phyloP scores from a whole-genome alignment of 2,113 vertebrate genomes.

The Phycodurus eques region DNA sequence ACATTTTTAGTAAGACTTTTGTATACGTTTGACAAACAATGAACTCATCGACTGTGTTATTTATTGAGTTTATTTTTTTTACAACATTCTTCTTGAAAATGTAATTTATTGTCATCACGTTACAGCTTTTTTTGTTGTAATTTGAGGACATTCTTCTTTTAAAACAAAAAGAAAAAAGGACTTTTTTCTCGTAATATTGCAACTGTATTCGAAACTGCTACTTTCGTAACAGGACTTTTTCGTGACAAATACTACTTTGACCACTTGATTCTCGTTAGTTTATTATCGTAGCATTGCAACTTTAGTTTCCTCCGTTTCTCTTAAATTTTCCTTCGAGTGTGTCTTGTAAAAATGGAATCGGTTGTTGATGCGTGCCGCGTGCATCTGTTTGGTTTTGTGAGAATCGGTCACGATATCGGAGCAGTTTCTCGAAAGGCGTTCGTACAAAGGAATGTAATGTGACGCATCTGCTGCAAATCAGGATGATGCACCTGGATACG shows the following conservation, averaged over 20 bases:
- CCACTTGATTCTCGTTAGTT: neutral
- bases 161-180: no score
- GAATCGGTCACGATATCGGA: neutral
- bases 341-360: neutral
- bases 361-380: neutral
- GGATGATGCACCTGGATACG: slow-evolving; percentile 31
- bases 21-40: no score
- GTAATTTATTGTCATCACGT: no score
- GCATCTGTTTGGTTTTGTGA: neutral
- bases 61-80: neutral
- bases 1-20: no score
- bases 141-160: no score
- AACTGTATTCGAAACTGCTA: no score
- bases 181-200: no score
- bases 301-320: neutral
- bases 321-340: neutral
- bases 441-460: slow-evolving; percentile 68
- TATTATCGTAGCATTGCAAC: neutral
- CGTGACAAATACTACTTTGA: neutral
- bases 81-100: neutral
- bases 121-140: no score
- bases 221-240: no score
- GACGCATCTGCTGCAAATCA: slow-evolving; percentile 60
- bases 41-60: no score
- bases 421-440: slow-evolving; percentile 69